Evolutionary conservation across 2,888 invertebrate genomes (phyloP), one percentile per base, ranked within the genome.

Genomic region (Nomada hirtipes): DNA sequence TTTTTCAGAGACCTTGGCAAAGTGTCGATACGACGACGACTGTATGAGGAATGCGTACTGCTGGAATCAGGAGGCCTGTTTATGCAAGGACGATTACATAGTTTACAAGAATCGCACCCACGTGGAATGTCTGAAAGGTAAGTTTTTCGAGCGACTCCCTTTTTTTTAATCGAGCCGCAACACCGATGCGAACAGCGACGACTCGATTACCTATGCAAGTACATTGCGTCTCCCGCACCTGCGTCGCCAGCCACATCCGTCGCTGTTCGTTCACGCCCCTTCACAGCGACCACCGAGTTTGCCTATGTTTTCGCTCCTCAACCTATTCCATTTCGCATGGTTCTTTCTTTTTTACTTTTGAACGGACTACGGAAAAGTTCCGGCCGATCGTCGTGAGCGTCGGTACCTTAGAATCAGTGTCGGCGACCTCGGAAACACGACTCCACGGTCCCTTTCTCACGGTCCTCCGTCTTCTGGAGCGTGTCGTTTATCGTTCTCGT

Each of bases 101-200:
- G 93, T 94, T 44, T 91, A 91, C 73, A 91, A 91, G 77, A 94
- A 94, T 87, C 89, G 88, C 57, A 94, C 94, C 2, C 91, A 88
- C 84, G 93, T 93, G 71, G 92, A 93, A 78, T 95, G 94, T 84
- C 81, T 94, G 11, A 90, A 90, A 92, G 90, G 94, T 94, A 89
- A 26, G 15, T 13, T 20, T 61, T 59, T 26, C 9, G 0, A 29
- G 36, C 7, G 36, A 7, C 36, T 36, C 36, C 36, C 36, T 4
- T 7, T 7, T 36, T 7, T n/a, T 7, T 53, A 20, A 9, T 20
- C 20, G 9, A 10, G 20, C 10, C 53, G 7, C 53, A 10, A 29
- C 29, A 3, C 20, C 20, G 20, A 20, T 20, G 20, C 1, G 20
- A 20, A 20, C 20, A 20, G 3, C 29, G 29, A 29, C 29, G 7